These are phyloP conservation scores for Drosophila paranaensis DNA, from an alignment of 2,888 invertebrate species.

Conservation along the genomic window DNA sequence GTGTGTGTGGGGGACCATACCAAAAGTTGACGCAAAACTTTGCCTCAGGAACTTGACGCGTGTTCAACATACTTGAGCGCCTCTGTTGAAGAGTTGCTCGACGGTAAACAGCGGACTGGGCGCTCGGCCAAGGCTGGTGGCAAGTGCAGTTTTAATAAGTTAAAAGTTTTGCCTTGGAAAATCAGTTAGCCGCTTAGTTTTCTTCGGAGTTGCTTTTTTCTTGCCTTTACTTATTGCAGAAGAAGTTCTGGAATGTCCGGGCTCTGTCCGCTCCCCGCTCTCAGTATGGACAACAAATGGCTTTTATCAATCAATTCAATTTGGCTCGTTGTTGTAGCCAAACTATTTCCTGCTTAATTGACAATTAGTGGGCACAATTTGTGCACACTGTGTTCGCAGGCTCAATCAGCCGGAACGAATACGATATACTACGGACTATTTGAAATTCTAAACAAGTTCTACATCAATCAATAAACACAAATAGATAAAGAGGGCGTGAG, in stretches of 20 bases:
- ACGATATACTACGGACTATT: conserved; percentile 13
- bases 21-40: conserved; percentile 77
- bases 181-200: conserved; percentile 78
- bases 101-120: not conserved
- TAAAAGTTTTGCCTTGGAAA: conserved; percentile 73
- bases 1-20: conserved; percentile 25
- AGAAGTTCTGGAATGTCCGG: conserved; percentile 45
- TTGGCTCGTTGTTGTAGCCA: conserved; percentile 52
- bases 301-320: conserved; percentile 75
- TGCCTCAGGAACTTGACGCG: conserved; percentile 78
- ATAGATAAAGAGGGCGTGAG: not conserved
- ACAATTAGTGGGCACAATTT: conserved; percentile 74
- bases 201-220: conserved; percentile 15
- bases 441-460: conserved; percentile 11
- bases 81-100: conserved; percentile 44
- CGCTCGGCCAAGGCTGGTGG: conserved; percentile 31
- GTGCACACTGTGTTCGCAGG: conserved; percentile 49
- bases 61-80: conserved; percentile 80
- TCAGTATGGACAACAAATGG: conserved; percentile 38
- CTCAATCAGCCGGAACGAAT: conserved; percentile 67
- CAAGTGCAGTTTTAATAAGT: conserved; percentile 80
- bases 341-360: conserved; percentile 78
- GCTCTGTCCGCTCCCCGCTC: not conserved
- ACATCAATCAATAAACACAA: conserved; percentile 11
- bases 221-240: conserved; percentile 5